phyloP scores from a whole-genome alignment of 2,113 vertebrate genomes.

The Aegotheles bennettii region DNA sequence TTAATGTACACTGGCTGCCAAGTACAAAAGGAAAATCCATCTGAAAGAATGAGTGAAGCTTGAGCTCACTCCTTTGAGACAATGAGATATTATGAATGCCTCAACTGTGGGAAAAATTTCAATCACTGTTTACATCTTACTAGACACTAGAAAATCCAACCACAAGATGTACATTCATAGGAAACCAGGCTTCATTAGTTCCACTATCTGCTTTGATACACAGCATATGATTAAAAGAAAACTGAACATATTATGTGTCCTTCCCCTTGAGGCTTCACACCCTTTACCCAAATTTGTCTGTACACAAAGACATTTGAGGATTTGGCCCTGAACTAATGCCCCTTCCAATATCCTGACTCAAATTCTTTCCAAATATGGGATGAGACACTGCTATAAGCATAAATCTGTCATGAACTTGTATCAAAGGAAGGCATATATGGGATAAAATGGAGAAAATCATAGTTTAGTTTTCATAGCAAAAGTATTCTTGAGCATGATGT shows the following conservation, averaged over 20 bases:
- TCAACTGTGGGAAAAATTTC: conserved; percentile 64
- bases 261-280: conserved; percentile 50
- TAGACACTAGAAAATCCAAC: conserved; percentile 43
- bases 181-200: conserved; percentile 47
- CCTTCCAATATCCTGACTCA: neutral
- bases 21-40: neutral
- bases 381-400: neutral
- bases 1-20: conserved; percentile 40
- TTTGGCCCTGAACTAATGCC: neutral
- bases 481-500: neutral
- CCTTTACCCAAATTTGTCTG: conserved; percentile 7
- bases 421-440: neutral
- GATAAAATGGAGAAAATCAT: neutral
- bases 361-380: neutral
- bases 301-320: neutral
- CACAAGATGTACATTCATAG: conserved; percentile 55
- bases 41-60: conserved; percentile 16
- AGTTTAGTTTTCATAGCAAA: neutral
- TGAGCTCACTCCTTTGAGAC: conserved; percentile 30
- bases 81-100: conserved; percentile 59
- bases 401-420: neutral
- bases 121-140: conserved; percentile 52
- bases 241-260: conserved; percentile 20
- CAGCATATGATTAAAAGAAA: conserved; percentile 53
- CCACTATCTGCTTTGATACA: conserved; percentile 34